phyloP scores from a whole-genome alignment of 2,888 invertebrate genomes.

The Leptinotarsa haldemani region DNA sequence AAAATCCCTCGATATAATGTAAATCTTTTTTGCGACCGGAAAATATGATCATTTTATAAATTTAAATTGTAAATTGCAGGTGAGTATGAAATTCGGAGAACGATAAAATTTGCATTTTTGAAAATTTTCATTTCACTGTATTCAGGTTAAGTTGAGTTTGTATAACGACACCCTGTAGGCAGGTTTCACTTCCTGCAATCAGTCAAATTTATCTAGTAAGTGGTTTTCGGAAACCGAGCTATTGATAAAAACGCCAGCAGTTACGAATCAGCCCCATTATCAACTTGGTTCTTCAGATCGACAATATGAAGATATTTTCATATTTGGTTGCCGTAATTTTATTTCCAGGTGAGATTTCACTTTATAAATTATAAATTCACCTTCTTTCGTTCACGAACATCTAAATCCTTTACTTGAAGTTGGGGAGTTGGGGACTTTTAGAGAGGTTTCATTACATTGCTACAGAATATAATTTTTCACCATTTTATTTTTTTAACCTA shows the following conservation, averaged over 20 bases:
- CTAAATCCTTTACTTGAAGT: too few relatives aligned
- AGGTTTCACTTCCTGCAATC: slow-evolving; percentile 2
- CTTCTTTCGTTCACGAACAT: too few relatives aligned
- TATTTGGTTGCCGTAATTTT: background rate
- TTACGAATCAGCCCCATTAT: slow-evolving; percentile 8
- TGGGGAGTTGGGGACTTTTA: too few relatives aligned
- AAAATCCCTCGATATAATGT: too few relatives aligned
- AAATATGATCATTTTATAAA: background rate
- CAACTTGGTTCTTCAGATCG: background rate
- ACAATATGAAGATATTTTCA: background rate
- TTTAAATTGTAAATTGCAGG: background rate
- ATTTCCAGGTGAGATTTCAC: background rate
- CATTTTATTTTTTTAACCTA: too few relatives aligned
- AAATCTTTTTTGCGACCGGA: background rate
- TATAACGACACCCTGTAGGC: background rate
- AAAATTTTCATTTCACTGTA: background rate
- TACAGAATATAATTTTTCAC: too few relatives aligned
- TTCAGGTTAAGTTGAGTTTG: background rate
- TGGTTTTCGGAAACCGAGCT: slow-evolving; percentile 9
- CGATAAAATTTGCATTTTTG: too few relatives aligned
- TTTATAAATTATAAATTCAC: background rate
- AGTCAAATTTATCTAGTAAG: slow-evolving; percentile 9
- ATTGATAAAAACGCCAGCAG: slow-evolving; percentile 6
- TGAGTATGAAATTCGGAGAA: too few relatives aligned
- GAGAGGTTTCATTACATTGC: too few relatives aligned